phyloP scores from a whole-genome alignment of 2,113 vertebrate species.

The Prietella phreatophila region DNA sequence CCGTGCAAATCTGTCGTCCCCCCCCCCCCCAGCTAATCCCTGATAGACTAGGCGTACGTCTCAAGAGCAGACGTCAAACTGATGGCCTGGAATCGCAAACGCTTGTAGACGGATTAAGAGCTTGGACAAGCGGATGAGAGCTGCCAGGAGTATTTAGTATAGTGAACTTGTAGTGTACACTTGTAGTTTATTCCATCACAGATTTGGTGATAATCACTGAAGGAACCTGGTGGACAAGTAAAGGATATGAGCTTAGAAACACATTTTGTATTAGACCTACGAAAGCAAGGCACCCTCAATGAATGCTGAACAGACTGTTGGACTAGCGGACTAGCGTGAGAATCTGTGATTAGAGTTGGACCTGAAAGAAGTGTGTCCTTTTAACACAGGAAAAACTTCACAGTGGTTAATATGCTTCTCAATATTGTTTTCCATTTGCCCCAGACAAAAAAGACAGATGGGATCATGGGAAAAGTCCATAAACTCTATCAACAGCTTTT shows the following conservation, averaged over 20 bases:
- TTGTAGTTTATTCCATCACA: conserved; percentile 5
- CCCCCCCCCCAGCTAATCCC: conserved; percentile 44
- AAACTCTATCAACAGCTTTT: neutral
- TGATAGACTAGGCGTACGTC: conserved; percentile 63
- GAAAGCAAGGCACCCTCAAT: neutral
- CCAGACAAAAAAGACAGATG: neutral
- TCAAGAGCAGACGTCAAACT: conserved; percentile 55
- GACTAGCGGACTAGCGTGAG: neutral
- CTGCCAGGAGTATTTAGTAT: neutral
- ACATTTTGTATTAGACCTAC: neutral
- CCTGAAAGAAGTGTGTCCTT: conserved; percentile 1
- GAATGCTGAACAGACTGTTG: neutral
- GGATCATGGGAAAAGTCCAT: neutral
- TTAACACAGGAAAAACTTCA: neutral
- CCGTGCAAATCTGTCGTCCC: neutral
- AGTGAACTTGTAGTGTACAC: conserved; percentile 7
- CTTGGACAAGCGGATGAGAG: neutral
- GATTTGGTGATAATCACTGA: neutral
- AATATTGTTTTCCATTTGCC: neutral
- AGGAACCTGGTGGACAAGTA: neutral
- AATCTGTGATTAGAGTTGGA: neutral
- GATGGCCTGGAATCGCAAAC: conserved; percentile 23
- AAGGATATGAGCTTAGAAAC: neutral
- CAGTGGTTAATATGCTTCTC: conserved; percentile 7
- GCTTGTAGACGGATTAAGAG: neutral